These are phyloP conservation scores for Cacoxenus indagator DNA, from an alignment of 2,888 invertebrate genomes.

Conservation along the genomic window DNA sequence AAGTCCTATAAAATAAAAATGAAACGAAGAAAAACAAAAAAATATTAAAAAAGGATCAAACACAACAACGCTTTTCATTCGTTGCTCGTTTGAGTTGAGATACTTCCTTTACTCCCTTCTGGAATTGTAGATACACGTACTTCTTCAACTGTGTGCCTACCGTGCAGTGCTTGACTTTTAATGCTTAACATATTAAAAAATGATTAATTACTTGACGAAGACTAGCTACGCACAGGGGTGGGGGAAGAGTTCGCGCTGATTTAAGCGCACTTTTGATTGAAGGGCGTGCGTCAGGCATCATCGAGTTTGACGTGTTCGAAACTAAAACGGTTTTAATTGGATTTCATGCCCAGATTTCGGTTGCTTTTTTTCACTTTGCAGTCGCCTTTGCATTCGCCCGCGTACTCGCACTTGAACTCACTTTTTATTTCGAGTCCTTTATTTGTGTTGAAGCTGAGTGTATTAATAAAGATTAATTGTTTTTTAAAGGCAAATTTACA, in stretches of 20 bases:
- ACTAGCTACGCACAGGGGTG: conserved; percentile 22
- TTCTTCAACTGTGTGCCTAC: not conserved
- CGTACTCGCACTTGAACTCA: no score
- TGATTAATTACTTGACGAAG: conserved; percentile 49
- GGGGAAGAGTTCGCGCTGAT: not conserved
- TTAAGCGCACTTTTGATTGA: conserved; percentile 40
- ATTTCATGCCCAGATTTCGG: conserved; percentile 42
- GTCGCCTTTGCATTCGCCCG: not conserved
- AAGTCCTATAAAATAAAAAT: not conserved
- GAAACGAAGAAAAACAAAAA: not conserved
- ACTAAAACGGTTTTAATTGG: conserved; percentile 59
- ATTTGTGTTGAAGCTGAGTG: conserved; percentile 1
- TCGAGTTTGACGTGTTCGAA: conserved; percentile 33
- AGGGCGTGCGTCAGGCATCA: conserved; percentile 16
- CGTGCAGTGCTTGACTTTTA: conserved; percentile 37
- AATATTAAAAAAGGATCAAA: not conserved
- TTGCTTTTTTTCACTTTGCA: conserved; percentile 23
- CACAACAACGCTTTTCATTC: not conserved
- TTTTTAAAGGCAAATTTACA: conserved; percentile 57
- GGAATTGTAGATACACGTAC: not conserved
- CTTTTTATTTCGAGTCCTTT: not conserved
- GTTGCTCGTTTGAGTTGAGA: not conserved
- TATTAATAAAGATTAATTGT: conserved; percentile 62
- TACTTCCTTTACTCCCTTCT: not conserved
- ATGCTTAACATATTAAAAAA: conserved; percentile 41